Evolutionary conservation across 2,888 invertebrate genomes (phyloP), one percentile per base, ranked within the genome.

Genomic region (Aleiodes testaceus): DNA sequence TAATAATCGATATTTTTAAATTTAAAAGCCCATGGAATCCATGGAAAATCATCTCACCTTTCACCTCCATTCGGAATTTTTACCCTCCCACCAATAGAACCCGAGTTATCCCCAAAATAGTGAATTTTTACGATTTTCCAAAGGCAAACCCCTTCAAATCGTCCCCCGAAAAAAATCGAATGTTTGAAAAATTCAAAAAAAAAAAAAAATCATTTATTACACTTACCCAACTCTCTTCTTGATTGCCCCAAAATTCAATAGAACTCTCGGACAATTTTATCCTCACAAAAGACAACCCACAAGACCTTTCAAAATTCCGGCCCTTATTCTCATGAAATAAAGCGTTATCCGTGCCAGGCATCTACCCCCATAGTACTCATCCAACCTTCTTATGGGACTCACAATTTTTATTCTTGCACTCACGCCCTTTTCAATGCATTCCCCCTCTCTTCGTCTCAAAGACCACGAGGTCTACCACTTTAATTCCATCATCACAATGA

Each of bases 241-340:
- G 26, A 53, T 26, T 53, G 53, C 26, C 53, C 53, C 3, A 18
- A 26, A 6, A 53, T 26, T 22, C n/a, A 36, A 36, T 26, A 4
- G 22, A 16, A 36, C 7, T 30, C n/a, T 14, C 20, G 42, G 36
- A 42, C 59, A 59, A 26, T 42, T 36, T 18, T 16, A 59, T n/a
- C 18, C 7, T 7, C 7, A 59, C 59, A 59, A 59, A 59, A 42
- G 59, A 59, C 36, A 59, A 42, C 36, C 59, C 59, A 18, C 59
- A 59, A 59, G 16, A 59, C 59, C 59, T 36, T 59, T 59, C 84
- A 83, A 81, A 36, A 36, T 9, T 81, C 80, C 74, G 79, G 81
- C 80, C 81, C 81, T 81, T 82, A 81, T 81, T 84, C 82, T 85
- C 83, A 86, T 81, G 84, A 84, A 85, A 85, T 85, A 84, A 85